Evolutionary conservation across 2,797 vertebrate species (phyloP).

Genomic region (Crax fasciolata): DNA sequence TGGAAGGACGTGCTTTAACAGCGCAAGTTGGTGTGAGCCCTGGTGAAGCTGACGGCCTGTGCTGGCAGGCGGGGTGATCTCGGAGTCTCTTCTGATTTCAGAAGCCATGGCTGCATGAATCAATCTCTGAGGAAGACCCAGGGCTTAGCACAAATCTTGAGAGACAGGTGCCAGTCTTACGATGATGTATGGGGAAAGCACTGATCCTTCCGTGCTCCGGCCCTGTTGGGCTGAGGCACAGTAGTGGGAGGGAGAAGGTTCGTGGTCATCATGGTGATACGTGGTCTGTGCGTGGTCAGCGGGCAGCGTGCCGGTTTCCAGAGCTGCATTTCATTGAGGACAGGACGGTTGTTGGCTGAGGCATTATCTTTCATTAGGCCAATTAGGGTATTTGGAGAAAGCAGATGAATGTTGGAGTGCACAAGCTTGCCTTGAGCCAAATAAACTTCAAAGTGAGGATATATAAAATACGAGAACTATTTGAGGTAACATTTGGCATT

Average conservation of each 20-base stretch:
- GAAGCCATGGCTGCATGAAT: neutral
- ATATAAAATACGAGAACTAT: neutral
- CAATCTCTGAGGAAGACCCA: neutral
- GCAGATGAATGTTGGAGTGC: neutral
- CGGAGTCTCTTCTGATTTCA: neutral
- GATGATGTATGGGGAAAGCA: neutral
- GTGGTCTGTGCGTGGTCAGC: neutral
- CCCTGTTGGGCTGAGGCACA: neutral
- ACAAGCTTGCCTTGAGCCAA: neutral
- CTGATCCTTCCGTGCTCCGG: neutral
- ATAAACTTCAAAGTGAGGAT: neutral
- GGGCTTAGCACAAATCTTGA: conserved; percentile 28
- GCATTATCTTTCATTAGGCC: neutral
- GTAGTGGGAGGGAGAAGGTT: neutral
- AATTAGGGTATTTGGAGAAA: neutral
- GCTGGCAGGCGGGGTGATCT: neutral
- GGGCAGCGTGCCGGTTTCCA: neutral
- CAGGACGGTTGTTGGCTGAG: neutral
- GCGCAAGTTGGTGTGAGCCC: neutral
- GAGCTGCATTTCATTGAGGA: neutral
- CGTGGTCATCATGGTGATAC: neutral
- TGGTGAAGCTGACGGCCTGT: neutral
- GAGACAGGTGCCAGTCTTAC: conserved; percentile 47
- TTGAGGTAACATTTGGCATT: neutral
- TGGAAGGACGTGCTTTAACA: neutral